These are phyloP conservation scores for Cartodere bifasciata DNA, from an alignment of 2,888 invertebrate species.

Conservation along the genomic window DNA sequence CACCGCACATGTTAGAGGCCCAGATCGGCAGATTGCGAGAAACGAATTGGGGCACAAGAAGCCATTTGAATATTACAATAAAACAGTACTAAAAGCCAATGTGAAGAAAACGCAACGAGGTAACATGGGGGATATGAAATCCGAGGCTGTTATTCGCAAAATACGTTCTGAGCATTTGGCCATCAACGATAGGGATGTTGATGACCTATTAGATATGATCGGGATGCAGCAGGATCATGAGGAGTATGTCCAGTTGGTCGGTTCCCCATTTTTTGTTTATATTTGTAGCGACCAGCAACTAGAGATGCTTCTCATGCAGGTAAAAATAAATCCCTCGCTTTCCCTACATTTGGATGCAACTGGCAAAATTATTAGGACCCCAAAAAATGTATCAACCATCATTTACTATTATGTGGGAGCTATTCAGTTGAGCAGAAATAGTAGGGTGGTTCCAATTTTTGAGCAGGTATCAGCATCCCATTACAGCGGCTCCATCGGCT, in stretches of 20 bases:
- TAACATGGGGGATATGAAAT: conserved; percentile 4
- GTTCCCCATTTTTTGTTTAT: neutral
- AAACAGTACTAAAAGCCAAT: conserved; percentile 1
- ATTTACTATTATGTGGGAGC: too few species aligned
- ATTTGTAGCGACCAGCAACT: too few species aligned
- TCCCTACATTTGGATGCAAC: too few species aligned
- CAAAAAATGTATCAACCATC: too few species aligned
- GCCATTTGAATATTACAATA: conserved; percentile 2
- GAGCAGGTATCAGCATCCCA: too few species aligned
- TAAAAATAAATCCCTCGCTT: too few species aligned
- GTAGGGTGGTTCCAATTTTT: too few species aligned
- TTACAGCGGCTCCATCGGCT: too few species aligned
- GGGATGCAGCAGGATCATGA: neutral
- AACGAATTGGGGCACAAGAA: conserved; percentile 1
- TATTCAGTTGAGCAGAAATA: too few species aligned
- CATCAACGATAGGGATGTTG: conserved; percentile 1
- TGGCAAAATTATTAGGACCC: too few species aligned
- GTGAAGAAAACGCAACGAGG: conserved; percentile 1
- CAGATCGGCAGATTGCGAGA: neutral
- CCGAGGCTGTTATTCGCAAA: conserved; percentile 4
- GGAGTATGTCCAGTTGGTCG: neutral
- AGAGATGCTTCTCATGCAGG: too few species aligned
- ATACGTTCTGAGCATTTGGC: conserved; percentile 4
- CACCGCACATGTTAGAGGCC: conserved; percentile 3
- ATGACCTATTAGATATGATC: conserved; percentile 5